A percentile compares a stretch with the other conserved stretches of the same genome.
Conservation (phyloP, 1,140 invertebrate species). For the Dolichoris vasculosae region DNA sequence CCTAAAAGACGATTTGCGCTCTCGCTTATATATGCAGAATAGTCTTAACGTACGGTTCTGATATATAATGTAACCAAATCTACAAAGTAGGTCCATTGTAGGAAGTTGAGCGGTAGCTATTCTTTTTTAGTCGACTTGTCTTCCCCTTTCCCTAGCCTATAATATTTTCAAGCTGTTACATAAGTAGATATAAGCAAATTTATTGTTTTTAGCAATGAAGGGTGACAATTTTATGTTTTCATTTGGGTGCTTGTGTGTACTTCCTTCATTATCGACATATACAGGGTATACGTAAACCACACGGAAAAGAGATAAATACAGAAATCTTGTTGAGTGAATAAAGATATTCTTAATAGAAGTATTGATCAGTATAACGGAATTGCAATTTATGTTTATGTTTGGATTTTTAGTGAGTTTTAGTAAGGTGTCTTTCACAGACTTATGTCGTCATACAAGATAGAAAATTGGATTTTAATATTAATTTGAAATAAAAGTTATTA, state of each 20-base stretch:
- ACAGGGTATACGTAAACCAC: neutral
- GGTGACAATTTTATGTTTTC: conserved; percentile 69
- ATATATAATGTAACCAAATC: conserved; percentile 67
- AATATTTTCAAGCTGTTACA: conserved; percentile 52
- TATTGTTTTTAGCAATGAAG: conserved; percentile 54
- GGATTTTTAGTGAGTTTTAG: neutral
- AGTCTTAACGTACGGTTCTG: conserved; percentile 48
- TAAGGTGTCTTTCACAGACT: neutral
- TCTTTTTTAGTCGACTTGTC: neutral
- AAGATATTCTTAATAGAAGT: conserved; percentile 51
- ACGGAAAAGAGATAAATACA: conserved; percentile 1
- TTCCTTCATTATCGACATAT: neutral
- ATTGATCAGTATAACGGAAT: conserved; percentile 47
- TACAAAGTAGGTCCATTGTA: conserved; percentile 43
- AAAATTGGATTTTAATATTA: neutral
- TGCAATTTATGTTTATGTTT: neutral
- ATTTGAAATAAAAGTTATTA: too few species aligned
- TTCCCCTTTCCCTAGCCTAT: conserved; percentile 56
- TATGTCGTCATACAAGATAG: neutral
- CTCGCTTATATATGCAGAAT: neutral
- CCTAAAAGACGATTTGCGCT: neutral
- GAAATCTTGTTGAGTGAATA: conserved; percentile 17
- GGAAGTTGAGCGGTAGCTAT: neutral
- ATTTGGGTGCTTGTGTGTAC: conserved; percentile 57
- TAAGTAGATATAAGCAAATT: conserved; percentile 69